phyloP scores from a whole-genome alignment of 2,888 invertebrate genomes.

The Eutolmus rufibarbis region DNA sequence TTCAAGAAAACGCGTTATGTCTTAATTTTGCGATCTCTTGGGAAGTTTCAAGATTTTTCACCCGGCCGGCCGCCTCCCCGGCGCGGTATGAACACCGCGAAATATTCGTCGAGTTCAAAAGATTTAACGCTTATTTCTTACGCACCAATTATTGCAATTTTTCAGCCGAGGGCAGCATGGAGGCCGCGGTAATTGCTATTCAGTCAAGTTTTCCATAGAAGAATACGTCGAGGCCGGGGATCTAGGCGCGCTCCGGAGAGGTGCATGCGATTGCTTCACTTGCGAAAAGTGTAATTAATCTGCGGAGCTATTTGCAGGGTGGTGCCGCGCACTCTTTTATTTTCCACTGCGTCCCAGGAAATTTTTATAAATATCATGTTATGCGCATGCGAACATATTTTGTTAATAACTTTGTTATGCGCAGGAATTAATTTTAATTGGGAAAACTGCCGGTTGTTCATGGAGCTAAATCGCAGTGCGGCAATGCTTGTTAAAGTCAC shows the following conservation, averaged over 20 bases:
- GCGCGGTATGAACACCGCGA: neutral
- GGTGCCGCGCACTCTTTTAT: neutral
- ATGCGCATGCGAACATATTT: neutral
- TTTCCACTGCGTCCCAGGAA: neutral
- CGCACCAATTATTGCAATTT: conserved; percentile 29
- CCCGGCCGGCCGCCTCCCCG: neutral
- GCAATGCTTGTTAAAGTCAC: neutral
- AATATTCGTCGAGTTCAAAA: neutral
- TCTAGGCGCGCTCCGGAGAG: neutral
- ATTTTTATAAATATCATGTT: neutral
- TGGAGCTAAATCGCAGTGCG: neutral
- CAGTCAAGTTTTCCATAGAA: neutral
- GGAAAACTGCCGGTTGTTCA: neutral
- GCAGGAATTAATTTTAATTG: neutral
- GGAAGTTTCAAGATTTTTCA: neutral
- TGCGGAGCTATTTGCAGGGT: neutral
- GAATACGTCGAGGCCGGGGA: neutral
- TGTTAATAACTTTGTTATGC: neutral
- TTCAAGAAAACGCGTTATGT: neutral
- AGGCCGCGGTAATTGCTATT: conserved; percentile 1
- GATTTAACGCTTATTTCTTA: conserved; percentile 26
- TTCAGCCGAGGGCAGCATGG: neutral
- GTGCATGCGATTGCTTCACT: neutral
- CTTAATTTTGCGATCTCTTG: conserved; percentile 15
- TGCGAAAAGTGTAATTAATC: neutral